Evolutionary conservation across 2,113 vertebrate genomes (phyloP).

Genomic region (Crocuta crocuta): DNA sequence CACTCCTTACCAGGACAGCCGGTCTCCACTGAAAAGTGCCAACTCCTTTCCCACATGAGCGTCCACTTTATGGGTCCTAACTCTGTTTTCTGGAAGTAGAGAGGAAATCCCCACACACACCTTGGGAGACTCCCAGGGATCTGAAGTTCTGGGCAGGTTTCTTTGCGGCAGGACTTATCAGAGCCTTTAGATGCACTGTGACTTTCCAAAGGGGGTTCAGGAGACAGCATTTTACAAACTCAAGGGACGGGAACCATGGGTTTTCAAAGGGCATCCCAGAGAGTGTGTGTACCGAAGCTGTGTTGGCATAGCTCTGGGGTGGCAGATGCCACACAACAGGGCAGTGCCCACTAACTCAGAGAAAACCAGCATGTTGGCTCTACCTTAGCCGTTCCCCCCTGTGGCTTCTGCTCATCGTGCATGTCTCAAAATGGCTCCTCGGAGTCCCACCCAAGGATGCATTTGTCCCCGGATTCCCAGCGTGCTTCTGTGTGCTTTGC

Average conservation of each 20-base stretch:
- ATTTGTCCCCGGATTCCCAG: neutral
- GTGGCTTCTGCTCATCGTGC: neutral
- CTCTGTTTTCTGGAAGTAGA: neutral
- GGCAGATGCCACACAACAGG: neutral
- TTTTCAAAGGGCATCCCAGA: neutral
- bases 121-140: neutral
- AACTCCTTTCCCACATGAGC: neutral
- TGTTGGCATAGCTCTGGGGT: fast-evolving
- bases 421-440: fast-evolving
- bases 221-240: neutral
- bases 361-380: neutral
- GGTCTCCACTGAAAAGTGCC: neutral
- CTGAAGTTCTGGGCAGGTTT: neutral
- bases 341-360: neutral
- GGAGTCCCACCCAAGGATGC: fast-evolving
- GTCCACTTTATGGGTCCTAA: neutral
- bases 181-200: neutral
- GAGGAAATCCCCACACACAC: neutral
- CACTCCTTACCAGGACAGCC: neutral
- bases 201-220: neutral
- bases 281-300: fast-evolving
- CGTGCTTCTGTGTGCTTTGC: fast-evolving
- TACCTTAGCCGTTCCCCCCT: fast-evolving
- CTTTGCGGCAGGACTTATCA: neutral
- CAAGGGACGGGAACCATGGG: neutral